Percentiles rank a stretch among this genome's conserved stretches.
phyloP scores from a whole-genome alignment of 2,888 invertebrate genomes.

The Cybosia mesomella region DNA sequence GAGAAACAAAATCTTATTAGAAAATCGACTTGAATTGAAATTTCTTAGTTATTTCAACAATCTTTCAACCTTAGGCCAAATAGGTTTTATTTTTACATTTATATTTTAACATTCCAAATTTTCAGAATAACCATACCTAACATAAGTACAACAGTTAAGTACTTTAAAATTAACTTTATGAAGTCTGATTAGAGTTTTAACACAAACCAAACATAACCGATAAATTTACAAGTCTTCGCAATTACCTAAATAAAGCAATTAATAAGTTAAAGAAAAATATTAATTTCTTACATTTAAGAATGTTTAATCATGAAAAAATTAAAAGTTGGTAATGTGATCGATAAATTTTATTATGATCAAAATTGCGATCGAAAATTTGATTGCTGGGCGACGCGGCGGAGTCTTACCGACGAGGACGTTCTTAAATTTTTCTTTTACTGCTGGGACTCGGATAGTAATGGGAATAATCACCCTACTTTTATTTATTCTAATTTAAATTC shows the following conservation, averaged over 20 bases:
- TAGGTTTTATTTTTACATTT: background rate
- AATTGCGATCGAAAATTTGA: slow-evolving; percentile 55
- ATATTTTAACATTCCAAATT: background rate
- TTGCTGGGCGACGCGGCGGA: slow-evolving; percentile 53
- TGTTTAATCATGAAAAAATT: slow-evolving; percentile 60
- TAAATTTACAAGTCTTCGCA: slow-evolving; percentile 19
- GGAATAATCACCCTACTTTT: slow-evolving; percentile 57
- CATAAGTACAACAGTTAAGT: background rate
- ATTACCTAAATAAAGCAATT: slow-evolving; percentile 27
- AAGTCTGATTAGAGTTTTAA: slow-evolving; percentile 2
- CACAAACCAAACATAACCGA: background rate
- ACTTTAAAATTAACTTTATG: background rate
- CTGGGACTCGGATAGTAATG: slow-evolving; percentile 55
- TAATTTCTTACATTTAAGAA: slow-evolving; percentile 41
- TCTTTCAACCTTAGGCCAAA: slow-evolving; percentile 35
- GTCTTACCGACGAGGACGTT: slow-evolving; percentile 39
- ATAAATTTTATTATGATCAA: slow-evolving; percentile 59
- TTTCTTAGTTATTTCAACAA: slow-evolving; percentile 28
- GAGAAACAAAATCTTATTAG: slow-evolving; percentile 35
- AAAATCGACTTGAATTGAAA: slow-evolving; percentile 15
- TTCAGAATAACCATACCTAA: background rate
- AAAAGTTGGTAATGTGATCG: slow-evolving; percentile 54
- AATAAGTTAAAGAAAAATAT: slow-evolving; percentile 29
- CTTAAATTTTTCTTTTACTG: slow-evolving; percentile 52
- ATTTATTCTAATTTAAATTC: slow-evolving; percentile 14